Conservation (phyloP, 1,140 invertebrate genomes). For the Mylabris phalerata region DNA sequence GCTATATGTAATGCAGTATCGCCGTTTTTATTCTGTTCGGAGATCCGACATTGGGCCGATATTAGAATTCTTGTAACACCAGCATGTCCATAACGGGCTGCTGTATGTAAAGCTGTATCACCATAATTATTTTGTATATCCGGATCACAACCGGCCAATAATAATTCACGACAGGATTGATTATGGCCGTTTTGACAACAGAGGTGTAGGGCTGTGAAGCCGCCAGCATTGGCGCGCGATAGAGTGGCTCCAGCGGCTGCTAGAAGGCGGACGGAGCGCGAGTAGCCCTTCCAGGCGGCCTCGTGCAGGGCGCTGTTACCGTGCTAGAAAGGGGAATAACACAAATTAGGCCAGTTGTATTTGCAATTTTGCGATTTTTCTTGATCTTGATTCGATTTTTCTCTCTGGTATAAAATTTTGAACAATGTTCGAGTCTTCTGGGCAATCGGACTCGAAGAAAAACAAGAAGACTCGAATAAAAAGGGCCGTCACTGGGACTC, state of each 20-base stretch:
- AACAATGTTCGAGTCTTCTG: too few species aligned
- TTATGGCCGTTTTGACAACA: slow-evolving; percentile 96
- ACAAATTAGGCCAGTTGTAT: neutral
- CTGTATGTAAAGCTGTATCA: slow-evolving; percentile 92
- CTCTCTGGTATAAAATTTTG: too few species aligned
- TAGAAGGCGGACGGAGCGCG: slow-evolving; percentile 72
- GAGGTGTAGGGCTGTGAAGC: slow-evolving; percentile 88
- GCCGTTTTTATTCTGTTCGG: slow-evolving; percentile 92
- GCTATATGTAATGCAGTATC: slow-evolving; percentile 91
- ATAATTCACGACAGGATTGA: slow-evolving; percentile 82
- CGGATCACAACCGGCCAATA: slow-evolving; percentile 79
- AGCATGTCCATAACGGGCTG: slow-evolving; percentile 90
- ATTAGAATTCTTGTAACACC: slow-evolving; percentile 91
- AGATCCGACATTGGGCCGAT: slow-evolving; percentile 78
- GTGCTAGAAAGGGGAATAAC: slow-evolving; percentile 55
- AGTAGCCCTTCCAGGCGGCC: slow-evolving; percentile 90
- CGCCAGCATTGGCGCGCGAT: slow-evolving; percentile 74
- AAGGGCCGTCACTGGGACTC: too few species aligned
- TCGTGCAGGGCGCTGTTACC: slow-evolving; percentile 92
- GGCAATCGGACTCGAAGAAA: too few species aligned
- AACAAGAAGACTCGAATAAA: too few species aligned
- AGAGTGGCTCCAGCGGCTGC: slow-evolving; percentile 64
- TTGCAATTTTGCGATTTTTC: too few species aligned
- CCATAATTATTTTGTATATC: slow-evolving; percentile 93
- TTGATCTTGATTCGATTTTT: too few species aligned